Evolutionary conservation across 2,797 vertebrate genomes (phyloP), one percentile per base, ranked within the genome.

Genomic region (Momotus momota): DNA sequence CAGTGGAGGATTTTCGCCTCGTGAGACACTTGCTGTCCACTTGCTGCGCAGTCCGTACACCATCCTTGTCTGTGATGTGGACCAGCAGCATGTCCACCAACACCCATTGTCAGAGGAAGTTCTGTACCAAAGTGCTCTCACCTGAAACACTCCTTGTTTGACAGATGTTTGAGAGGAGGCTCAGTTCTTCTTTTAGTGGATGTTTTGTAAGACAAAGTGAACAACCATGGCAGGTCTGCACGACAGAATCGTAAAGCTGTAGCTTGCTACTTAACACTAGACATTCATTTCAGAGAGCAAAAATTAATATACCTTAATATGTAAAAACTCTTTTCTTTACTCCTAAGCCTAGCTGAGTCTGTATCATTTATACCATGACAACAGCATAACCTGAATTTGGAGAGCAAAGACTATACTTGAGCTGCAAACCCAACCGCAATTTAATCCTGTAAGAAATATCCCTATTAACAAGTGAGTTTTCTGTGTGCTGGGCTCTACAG

Each of bases 61-160:
- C 1, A 2, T 40, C 35, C 16, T 20, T 8, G 3, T 6, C 31
- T 3, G 0, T 33, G 65, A 20, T 6, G 27, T 33, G 49, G 27
- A 66, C 55, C 48, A 18, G 18, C 7, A 5, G 31, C 6, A 4
- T 7, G 7, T 40, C 54, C 48, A n/a, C 7, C 1, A 5, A 22
- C 62, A 48, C 38, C 23, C 26, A 4, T 33, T 8, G 67, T 8
- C 46, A 69, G 22, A 51, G 31, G 4, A 75, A 43, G 6, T 6
- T 92, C 43, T 65, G 31, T 10, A 14, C 38, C 0, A 1, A 66
- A 80, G 2, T 5, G 0, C 33, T 64, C 46, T 40, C 29, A 16
- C 55, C 71, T 66, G 40, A 46, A 91, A 65, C 45, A 8, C 19
- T 60, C 31, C 54, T 57, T 62, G 23, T 69, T 21, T 38, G 58